Evolutionary conservation across 2,888 invertebrate species (phyloP).

Genomic region (Ischnus inquisitorius): DNA sequence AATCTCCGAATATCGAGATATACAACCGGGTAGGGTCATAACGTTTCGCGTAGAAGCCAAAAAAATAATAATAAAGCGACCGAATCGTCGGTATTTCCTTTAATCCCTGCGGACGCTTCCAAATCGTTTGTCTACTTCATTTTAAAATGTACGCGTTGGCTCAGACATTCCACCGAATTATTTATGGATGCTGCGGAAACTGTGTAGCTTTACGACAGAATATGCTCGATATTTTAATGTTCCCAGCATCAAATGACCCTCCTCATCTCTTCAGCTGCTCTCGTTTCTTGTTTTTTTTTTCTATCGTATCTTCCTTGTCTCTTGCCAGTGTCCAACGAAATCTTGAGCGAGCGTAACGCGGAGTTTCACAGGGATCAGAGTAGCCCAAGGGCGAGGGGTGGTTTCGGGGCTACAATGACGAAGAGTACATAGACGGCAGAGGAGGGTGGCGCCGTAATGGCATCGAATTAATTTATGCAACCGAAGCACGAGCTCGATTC

Average conservation of each 20-base stretch:
- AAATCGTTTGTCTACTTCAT: not conserved
- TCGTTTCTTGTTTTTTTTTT: conserved; percentile 50
- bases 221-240: conserved; percentile 51
- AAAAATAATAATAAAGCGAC: conserved; percentile 6
- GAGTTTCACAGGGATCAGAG: conserved; percentile 51
- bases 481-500: conserved; percentile 72
- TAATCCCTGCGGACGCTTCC: conserved; percentile 36
- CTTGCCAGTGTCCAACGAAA: conserved; percentile 18
- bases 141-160: not conserved
- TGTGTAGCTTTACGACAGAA: conserved; percentile 37
- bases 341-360: conserved; percentile 28
- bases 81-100: conserved; percentile 58
- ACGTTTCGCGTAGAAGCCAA: conserved; percentile 59
- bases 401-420: not conserved
- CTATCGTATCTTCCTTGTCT: conserved; percentile 52
- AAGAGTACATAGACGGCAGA: conserved; percentile 46
- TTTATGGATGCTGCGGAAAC: conserved; percentile 14
- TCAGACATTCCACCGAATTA: conserved; percentile 6
- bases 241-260: conserved; percentile 41
- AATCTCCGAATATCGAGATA: conserved; percentile 65
- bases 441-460: conserved; percentile 75
- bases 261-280: conserved; percentile 64
- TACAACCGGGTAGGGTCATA: conserved; percentile 49
- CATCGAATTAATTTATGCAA: conserved; percentile 81
- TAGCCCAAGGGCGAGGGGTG: not conserved